A percentile compares a stretch with the other conserved stretches of the same genome.
Evolutionary conservation across 2,113 vertebrate genomes (phyloP).

Genomic region (Mustela nigripes): DNA sequence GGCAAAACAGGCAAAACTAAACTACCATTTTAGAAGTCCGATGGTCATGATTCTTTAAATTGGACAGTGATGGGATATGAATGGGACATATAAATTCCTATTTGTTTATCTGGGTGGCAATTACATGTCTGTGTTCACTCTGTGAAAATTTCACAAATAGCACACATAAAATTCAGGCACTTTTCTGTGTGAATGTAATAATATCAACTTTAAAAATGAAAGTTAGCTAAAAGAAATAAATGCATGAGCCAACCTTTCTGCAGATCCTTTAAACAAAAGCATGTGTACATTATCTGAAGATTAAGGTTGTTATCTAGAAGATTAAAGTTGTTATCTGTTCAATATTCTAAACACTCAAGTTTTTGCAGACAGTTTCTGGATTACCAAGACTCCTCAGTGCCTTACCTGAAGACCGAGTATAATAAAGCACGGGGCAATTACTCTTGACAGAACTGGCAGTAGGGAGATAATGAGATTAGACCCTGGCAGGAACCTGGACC

Average conservation of each 20-base stretch:
- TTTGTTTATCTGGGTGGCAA: not conserved
- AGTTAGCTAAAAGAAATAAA: not conserved
- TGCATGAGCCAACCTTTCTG: not conserved
- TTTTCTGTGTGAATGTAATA: not conserved
- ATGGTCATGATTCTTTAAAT: not conserved
- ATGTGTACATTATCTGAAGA: not conserved
- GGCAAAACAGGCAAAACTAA: not conserved
- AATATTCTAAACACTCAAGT: not conserved
- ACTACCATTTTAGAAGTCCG: not conserved
- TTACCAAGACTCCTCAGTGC: not conserved
- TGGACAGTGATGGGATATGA: not conserved
- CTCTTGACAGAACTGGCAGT: not conserved
- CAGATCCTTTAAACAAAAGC: not conserved
- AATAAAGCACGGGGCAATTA: too few relatives aligned
- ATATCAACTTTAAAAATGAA: not conserved
- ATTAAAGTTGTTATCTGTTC: not conserved
- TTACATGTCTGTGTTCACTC: not conserved
- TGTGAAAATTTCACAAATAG: not conserved
- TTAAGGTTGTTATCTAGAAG: not conserved
- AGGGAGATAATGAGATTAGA: not conserved
- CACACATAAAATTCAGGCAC: not conserved
- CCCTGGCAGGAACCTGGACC: not conserved
- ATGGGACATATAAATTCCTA: not conserved
- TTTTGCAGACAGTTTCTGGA: not conserved
- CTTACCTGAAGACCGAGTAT: not conserved